phyloP scores from a whole-genome alignment of 1,140 invertebrate genomes.

The Micrasema minimum region DNA sequence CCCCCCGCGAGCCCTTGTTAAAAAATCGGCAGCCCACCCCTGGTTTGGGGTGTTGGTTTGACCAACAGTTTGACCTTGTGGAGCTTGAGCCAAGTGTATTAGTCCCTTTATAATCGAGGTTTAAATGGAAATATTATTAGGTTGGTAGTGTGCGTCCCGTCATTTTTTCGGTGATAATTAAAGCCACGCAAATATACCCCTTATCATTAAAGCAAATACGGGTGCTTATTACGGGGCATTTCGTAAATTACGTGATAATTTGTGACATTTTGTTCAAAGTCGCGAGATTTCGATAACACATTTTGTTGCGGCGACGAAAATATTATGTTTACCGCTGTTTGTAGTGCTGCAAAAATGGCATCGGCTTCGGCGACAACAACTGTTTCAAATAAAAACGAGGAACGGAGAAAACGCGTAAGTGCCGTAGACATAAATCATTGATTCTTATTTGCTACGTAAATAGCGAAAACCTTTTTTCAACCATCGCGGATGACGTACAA shows the following conservation, averaged over 20 bases:
- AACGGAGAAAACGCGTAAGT: slow-evolving; percentile 42
- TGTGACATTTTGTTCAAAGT: background rate
- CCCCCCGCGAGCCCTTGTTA: too few relatives aligned
- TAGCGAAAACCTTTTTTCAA: too few relatives aligned
- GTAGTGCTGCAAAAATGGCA: slow-evolving; percentile 44
- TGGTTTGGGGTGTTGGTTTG: too few relatives aligned
- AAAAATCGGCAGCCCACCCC: too few relatives aligned
- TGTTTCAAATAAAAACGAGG: slow-evolving; percentile 31
- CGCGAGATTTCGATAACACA: too few relatives aligned
- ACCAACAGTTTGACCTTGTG: too few relatives aligned
- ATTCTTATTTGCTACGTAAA: too few relatives aligned
- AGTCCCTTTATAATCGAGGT: too few relatives aligned
- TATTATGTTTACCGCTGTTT: slow-evolving; percentile 43
- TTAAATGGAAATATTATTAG: too few relatives aligned
- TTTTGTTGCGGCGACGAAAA: slow-evolving; percentile 23
- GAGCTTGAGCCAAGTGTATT: too few relatives aligned
- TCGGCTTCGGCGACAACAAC: slow-evolving; percentile 29
- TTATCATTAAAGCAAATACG: background rate
- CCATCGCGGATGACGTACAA: too few relatives aligned
- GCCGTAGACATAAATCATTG: background rate
- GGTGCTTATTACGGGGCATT: slow-evolving; percentile 4
- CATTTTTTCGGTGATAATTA: slow-evolving; percentile 6
- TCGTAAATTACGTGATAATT: slow-evolving; percentile 25
- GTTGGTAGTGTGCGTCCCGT: too few relatives aligned
- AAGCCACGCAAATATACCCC: background rate